Evolutionary conservation across 2,888 invertebrate genomes (phyloP).

Genomic region (Nesidiocoris tenuis): DNA sequence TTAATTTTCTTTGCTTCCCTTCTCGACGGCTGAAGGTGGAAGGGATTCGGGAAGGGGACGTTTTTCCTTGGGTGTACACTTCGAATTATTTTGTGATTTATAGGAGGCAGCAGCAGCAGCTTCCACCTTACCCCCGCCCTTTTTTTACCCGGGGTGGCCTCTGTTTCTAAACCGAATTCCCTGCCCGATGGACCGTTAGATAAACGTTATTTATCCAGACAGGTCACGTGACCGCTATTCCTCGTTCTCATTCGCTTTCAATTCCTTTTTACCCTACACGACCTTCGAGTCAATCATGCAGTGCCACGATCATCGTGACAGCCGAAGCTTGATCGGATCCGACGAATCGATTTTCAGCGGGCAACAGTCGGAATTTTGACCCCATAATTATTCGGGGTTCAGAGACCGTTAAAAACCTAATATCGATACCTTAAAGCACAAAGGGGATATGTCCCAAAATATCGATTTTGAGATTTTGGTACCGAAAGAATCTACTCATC

Average conservation of each 20-base stretch:
- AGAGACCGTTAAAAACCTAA: too few relatives aligned
- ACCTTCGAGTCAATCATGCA: too few relatives aligned
- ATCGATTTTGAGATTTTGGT: too few relatives aligned
- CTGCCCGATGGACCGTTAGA: not conserved
- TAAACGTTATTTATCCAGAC: not conserved
- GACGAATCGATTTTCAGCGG: too few relatives aligned
- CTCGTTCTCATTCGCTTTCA: not conserved
- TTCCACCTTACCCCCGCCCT: not conserved
- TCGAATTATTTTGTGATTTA: not conserved
- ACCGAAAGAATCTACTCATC: too few relatives aligned
- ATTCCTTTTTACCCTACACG: not conserved
- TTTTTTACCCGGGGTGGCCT: not conserved
- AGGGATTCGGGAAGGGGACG: not conserved
- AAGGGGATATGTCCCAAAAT: too few relatives aligned
- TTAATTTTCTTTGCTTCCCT: constrained; percentile 7
- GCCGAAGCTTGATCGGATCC: too few relatives aligned
- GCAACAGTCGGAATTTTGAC: too few relatives aligned
- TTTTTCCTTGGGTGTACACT: not conserved
- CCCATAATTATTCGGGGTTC: too few relatives aligned
- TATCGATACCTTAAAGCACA: too few relatives aligned
- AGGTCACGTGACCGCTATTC: not conserved
- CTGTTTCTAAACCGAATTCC: not conserved
- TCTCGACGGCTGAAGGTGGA: not conserved
- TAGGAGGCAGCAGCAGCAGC: not conserved
- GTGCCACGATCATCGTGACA: too few relatives aligned